A percentile compares a stretch with the other conserved stretches of the same genome.
These are phyloP conservation scores for Chiloscyllium plagiosum DNA, from an alignment of 2,113 vertebrate species.

Conservation along the genomic window DNA sequence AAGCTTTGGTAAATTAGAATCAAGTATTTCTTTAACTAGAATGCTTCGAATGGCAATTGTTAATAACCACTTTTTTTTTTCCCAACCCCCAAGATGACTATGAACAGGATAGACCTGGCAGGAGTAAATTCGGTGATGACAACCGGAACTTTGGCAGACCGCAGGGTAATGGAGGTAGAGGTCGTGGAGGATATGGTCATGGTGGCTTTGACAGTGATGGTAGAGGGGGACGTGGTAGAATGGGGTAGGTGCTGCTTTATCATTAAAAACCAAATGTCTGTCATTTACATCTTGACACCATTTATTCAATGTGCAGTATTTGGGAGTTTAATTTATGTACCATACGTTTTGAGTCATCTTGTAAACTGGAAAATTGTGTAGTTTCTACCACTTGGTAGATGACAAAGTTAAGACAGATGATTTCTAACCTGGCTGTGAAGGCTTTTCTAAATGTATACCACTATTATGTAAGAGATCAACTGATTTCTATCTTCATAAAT, in stretches of 20 bases:
- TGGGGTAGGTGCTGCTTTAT: conserved; percentile 68
- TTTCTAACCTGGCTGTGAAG: not conserved
- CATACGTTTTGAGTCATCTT: not conserved
- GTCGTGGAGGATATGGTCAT: conserved; percentile 57
- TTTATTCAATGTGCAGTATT: not conserved
- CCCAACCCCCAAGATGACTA: not conserved
- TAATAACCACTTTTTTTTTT: conserved; percentile 43
- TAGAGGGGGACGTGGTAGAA: conserved; percentile 58
- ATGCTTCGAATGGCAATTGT: not conserved
- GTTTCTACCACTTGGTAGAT: not conserved
- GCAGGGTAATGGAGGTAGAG: conserved; percentile 60
- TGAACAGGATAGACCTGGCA: conserved; percentile 47
- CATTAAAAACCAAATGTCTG: conserved; percentile 50
- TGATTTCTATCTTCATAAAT: not conserved
- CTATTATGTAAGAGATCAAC: not conserved
- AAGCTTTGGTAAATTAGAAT: not conserved
- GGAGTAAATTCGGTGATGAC: conserved; percentile 57
- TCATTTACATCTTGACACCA: not conserved
- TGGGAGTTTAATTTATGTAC: not conserved
- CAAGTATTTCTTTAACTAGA: not conserved
- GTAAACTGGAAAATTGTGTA: not conserved
- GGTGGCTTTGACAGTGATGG: conserved; percentile 49
- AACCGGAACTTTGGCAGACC: conserved; percentile 52
- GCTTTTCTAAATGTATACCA: not conserved
- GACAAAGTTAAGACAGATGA: not conserved